Conservation (phyloP, 2,113 vertebrate species). For the Macaca mulatta region DNA sequence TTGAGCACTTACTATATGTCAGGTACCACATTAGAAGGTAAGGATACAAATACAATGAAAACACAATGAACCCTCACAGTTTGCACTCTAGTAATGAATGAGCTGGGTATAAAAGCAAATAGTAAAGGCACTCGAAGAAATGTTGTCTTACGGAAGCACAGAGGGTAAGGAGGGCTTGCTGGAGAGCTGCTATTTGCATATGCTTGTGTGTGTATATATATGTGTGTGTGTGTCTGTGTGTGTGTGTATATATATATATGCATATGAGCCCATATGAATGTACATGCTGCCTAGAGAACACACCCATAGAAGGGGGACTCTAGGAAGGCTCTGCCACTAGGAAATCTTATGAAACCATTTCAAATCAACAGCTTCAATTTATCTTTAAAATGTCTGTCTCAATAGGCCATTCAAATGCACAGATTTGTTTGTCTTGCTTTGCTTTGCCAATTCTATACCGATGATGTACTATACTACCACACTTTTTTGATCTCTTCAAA, state of each 20-base stretch:
- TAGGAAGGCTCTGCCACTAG: background rate
- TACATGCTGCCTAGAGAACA: background rate
- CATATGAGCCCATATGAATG: background rate
- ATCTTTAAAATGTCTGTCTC: background rate
- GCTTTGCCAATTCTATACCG: background rate
- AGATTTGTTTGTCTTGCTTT: background rate
- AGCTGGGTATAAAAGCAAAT: background rate
- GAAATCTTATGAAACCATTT: background rate
- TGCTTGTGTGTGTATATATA: no score
- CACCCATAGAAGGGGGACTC: background rate
- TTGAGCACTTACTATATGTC: background rate
- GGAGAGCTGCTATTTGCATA: fast-evolving
- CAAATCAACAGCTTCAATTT: background rate
- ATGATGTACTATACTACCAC: fast-evolving
- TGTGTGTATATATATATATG: fast-evolving
- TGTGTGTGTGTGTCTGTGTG: fast-evolving
- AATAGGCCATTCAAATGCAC: background rate
- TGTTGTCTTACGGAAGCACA: background rate
- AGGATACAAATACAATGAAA: background rate
- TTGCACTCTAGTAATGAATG: background rate
- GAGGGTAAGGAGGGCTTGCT: background rate
- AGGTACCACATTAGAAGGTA: background rate
- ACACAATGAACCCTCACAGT: background rate
- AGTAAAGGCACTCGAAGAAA: background rate
- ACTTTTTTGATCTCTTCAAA: background rate